These are phyloP conservation scores for pig (Sus scrofa) DNA, from an alignment of 2,113 vertebrate genomes.

Conservation along the genomic window DNA sequence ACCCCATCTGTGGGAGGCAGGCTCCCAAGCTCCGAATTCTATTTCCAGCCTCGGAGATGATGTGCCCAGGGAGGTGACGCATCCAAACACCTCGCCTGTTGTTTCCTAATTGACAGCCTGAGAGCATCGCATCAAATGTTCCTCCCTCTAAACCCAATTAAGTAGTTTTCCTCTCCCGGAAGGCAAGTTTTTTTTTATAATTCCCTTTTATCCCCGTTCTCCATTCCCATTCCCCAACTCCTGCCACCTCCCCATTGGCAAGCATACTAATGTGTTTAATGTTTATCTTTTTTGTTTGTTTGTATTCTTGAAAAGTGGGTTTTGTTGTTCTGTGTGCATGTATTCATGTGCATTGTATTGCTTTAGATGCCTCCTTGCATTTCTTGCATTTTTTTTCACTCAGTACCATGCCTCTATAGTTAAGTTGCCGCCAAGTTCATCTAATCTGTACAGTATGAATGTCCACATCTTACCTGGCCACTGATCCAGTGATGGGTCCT, in stretches of 20 bases:
- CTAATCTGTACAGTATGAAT: not conserved
- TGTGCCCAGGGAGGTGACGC: conserved; percentile 69
- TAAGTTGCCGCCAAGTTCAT: not conserved
- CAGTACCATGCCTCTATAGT: not conserved
- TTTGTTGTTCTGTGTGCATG: not conserved
- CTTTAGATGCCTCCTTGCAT: not conserved
- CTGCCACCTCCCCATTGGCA: not conserved
- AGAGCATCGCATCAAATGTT: conserved; percentile 52
- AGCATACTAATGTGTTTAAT: not conserved
- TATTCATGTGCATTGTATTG: not conserved
- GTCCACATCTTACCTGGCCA: not conserved
- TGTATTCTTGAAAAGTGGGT: conserved; percentile 32
- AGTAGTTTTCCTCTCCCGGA: conserved; percentile 62
- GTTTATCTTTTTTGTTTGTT: not conserved
- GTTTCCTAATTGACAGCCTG: conserved; percentile 80
- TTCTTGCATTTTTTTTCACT: not conserved
- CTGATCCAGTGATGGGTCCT: not conserved
- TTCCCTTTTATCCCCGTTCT: not conserved
- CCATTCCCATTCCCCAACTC: not conserved
- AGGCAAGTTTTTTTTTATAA: conserved; percentile 46
- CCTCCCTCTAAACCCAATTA: conserved; percentile 75
- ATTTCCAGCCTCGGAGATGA: conserved; percentile 71
- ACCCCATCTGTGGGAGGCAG: conserved; percentile 73
- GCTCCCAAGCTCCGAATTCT: conserved; percentile 26
- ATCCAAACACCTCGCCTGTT: conserved; percentile 73